A percentile compares a stretch with the other conserved stretches of the same genome.
Conservation (phyloP, 1,140 invertebrate genomes). For the Caerostris darwini region DNA sequence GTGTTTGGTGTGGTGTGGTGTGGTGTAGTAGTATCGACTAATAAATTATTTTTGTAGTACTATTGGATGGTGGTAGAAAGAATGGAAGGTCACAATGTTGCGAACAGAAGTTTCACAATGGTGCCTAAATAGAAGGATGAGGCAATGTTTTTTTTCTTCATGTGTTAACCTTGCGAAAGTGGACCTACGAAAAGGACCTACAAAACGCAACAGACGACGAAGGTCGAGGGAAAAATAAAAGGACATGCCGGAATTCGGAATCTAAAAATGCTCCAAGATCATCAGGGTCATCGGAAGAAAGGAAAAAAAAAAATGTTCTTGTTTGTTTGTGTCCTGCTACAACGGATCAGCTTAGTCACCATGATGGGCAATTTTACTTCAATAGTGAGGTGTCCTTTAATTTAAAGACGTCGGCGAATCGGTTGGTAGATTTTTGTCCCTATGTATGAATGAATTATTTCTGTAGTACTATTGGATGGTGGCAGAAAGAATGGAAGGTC, state of each 20-base stretch:
- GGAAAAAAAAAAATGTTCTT: not conserved
- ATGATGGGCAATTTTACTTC: not conserved
- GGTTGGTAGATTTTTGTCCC: not conserved
- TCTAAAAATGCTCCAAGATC: not conserved
- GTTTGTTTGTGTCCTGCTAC: not conserved
- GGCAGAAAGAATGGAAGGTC: not conserved
- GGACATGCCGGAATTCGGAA: not conserved
- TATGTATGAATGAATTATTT: not conserved
- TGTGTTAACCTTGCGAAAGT: not conserved
- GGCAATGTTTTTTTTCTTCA: not conserved
- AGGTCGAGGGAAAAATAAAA: conserved; percentile 7
- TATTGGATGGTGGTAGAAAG: not conserved
- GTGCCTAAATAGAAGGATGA: not conserved
- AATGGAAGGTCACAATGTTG: not conserved
- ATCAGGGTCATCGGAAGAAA: not conserved
- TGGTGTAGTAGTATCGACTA: not conserved
- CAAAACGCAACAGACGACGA: not conserved
- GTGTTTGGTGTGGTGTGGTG: too few species aligned
- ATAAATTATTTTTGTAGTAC: not conserved
- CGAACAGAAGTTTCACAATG: not conserved
- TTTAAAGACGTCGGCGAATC: not conserved
- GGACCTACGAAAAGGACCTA: not conserved
- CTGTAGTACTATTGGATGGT: not conserved
- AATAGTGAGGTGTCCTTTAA: too few species aligned
- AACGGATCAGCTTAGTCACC: not conserved